Conservation (phyloP, 2,113 vertebrate species). For the Lepidothrix coronata region DNA sequence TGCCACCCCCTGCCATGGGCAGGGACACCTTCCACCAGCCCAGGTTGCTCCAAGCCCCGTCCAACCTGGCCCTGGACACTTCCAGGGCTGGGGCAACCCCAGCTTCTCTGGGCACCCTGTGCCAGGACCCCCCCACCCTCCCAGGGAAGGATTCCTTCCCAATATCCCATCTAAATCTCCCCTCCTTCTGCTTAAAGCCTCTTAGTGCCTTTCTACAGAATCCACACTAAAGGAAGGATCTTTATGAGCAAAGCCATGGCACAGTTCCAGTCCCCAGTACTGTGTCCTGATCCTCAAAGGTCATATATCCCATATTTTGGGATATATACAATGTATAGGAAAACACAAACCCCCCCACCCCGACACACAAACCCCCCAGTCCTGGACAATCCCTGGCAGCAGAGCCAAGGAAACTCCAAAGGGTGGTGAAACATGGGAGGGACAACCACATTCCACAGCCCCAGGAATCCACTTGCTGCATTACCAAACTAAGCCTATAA, state of each 20-base stretch:
- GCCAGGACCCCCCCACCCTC: background rate
- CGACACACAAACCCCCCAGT: background rate
- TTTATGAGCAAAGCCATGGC: background rate
- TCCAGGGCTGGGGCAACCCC: background rate
- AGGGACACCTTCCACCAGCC: background rate
- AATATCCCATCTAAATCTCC: rapidly evolving
- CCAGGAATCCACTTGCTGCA: rapidly evolving
- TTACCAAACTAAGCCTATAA: rapidly evolving
- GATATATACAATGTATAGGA: rapidly evolving
- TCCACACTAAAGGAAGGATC: background rate
- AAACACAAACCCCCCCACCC: background rate
- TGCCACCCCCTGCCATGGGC: background rate
- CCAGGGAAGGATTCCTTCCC: background rate
- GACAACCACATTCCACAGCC: rapidly evolving
- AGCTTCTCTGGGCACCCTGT: background rate
- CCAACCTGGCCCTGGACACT: background rate
- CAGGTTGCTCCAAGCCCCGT: background rate
- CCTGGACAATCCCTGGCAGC: rapidly evolving
- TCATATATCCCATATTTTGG: background rate
- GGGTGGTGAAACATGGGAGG: background rate
- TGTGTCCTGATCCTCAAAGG: background rate
- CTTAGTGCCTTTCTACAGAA: background rate
- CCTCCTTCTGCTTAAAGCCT: background rate
- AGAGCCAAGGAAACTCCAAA: background rate
- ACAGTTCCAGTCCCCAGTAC: background rate